phyloP scores from a whole-genome alignment of 2,888 invertebrate genomes.

The Cantharis rustica region DNA sequence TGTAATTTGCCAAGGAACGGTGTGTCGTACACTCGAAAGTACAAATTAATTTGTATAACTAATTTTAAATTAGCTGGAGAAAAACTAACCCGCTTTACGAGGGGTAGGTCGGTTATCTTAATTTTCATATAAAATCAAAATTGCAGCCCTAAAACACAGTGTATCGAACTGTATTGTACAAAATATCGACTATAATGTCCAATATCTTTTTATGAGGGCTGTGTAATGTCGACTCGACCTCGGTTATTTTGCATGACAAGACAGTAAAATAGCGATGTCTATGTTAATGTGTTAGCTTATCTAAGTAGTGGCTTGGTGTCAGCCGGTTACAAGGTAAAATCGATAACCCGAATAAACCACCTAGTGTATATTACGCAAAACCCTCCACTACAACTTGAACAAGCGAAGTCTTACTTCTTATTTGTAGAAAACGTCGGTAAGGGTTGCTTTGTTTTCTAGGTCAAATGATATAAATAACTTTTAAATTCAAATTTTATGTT shows the following conservation, averaged over 20 bases:
- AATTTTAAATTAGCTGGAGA: neutral
- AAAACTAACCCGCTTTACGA: neutral
- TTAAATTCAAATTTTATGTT: neutral
- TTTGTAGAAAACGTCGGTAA: neutral
- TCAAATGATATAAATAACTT: neutral
- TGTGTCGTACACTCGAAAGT: neutral
- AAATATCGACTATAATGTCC: constrained; percentile 10
- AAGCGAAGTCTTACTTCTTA: neutral
- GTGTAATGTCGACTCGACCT: constrained; percentile 25
- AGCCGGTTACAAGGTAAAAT: constrained; percentile 47
- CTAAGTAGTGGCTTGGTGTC: constrained; percentile 42
- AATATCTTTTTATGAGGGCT: constrained; percentile 28
- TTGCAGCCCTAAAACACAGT: neutral
- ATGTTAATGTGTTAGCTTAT: constrained; percentile 45
- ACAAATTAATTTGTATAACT: neutral
- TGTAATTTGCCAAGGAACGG: neutral
- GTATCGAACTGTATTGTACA: neutral
- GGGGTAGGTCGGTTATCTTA: neutral
- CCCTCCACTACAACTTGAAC: constrained; percentile 2
- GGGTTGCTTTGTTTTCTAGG: neutral
- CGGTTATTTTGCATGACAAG: constrained; percentile 19
- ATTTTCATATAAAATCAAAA: neutral
- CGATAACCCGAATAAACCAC: constrained; percentile 37
- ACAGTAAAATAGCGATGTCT: constrained; percentile 39
- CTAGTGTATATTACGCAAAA: neutral